These are phyloP conservation scores for Lycaena phlaeas DNA, from an alignment of 2,888 invertebrate species.

Conservation along the genomic window DNA sequence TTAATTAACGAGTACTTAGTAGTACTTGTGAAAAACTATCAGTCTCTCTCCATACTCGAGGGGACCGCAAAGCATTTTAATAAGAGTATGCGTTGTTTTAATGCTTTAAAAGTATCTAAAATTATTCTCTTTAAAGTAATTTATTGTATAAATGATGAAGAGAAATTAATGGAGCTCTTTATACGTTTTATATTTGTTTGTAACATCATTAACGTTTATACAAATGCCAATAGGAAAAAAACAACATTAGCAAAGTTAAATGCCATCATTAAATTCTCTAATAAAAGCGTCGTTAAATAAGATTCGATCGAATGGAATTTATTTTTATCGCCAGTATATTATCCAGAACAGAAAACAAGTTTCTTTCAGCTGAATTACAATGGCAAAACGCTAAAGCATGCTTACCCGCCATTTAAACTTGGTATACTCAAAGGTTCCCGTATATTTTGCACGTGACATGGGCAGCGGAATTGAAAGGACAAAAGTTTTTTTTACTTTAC, in stretches of 20 bases:
- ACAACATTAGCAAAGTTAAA: neutral
- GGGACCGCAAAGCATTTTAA: neutral
- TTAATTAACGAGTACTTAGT: too few species aligned
- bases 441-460: neutral
- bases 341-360: neutral
- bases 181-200: neutral
- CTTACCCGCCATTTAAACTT: neutral
- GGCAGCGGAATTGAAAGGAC: neutral
- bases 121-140: neutral
- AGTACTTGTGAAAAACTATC: too few species aligned
- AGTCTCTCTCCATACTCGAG: too few species aligned
- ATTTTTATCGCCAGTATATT: neutral
- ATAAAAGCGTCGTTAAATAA: neutral
- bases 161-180: neutral
- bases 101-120: neutral
- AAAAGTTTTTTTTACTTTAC: neutral
- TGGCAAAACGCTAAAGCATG: neutral
- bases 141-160: neutral
- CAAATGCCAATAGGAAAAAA: neutral
- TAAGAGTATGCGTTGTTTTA: neutral
- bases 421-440: neutral
- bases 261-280: neutral
- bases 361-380: neutral
- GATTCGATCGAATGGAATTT: neutral
- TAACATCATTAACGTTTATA: neutral